phyloP scores from a whole-genome alignment of 2,797 vertebrate species.

The Scarus forsteni region DNA sequence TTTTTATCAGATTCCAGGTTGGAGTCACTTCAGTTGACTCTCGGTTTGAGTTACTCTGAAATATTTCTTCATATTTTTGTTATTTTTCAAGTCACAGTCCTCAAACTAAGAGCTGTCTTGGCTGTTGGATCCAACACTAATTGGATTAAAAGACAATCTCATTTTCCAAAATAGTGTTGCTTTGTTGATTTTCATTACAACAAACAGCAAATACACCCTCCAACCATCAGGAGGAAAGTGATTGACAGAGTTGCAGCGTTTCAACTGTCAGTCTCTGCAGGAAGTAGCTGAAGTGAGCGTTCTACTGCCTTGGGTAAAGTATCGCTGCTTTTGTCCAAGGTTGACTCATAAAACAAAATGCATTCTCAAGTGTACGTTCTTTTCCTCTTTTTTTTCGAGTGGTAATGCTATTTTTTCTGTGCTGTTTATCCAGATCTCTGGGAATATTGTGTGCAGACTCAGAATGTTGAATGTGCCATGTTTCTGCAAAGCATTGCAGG shows the following conservation, averaged over 20 bases:
- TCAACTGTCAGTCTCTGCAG: conserved; percentile 46
- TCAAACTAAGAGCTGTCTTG: conserved; percentile 42
- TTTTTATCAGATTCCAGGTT: no score
- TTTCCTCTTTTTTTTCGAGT: conserved; percentile 10
- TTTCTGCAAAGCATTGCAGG: conserved; percentile 70
- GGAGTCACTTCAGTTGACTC: no score
- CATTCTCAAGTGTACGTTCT: conserved; percentile 11
- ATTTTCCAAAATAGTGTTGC: conserved; percentile 50
- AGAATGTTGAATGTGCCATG: conserved; percentile 63
- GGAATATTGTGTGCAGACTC: conserved; percentile 40
- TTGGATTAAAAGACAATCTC: conserved; percentile 63
- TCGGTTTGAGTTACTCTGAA: no score
- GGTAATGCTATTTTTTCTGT: conserved; percentile 27
- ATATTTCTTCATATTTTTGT: conserved; percentile 5
- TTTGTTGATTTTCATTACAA: conserved; percentile 53
- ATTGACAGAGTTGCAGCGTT: conserved; percentile 54
- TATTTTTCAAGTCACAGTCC: conserved; percentile 28
- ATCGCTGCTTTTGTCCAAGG: conserved; percentile 27
- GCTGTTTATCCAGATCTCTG: conserved; percentile 41
- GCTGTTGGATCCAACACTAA: conserved; percentile 54
- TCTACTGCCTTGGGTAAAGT: conserved; percentile 29
- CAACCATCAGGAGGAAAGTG: conserved; percentile 39
- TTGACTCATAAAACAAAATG: conserved; percentile 33
- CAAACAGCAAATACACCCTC: conserved; percentile 35
- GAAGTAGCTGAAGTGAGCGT: conserved; percentile 27